Conservation (phyloP, 2,888 invertebrate species). For the Chloroclysta siterata region DNA sequence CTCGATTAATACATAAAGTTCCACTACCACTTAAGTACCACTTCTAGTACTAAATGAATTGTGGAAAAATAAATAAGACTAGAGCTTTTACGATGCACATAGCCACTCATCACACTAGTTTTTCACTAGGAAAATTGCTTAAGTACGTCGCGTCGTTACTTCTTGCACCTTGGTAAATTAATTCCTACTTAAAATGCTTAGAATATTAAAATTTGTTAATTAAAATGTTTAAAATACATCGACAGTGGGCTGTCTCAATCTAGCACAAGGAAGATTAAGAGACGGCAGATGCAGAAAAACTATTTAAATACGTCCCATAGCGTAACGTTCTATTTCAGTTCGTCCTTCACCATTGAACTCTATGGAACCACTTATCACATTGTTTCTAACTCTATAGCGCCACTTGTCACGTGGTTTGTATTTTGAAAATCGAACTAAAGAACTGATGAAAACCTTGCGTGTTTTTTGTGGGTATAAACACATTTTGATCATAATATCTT, state of each 20-base stretch:
- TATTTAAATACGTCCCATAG: constrained; percentile 34
- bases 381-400: constrained; percentile 16
- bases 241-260: constrained; percentile 16
- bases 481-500: no score
- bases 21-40: no score
- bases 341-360: constrained; percentile 43
- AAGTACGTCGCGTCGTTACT: no score
- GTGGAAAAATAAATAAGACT: no score
- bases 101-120: no score
- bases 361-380: constrained; percentile 23
- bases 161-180: no score
- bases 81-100: no score
- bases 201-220: background rate
- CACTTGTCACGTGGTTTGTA: constrained; percentile 8
- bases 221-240: constrained; percentile 1
- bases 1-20: no score
- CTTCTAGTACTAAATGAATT: no score
- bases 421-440: background rate
- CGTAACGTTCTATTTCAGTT: constrained; percentile 34
- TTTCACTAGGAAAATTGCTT: no score
- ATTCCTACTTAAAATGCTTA: background rate
- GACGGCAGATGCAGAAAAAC: constrained; percentile 33
- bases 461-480: no score
- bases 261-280: constrained; percentile 31
- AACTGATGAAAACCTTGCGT: no score